A percentile compares a stretch with the other conserved stretches of the same genome.
These are phyloP conservation scores for Microplitis mediator DNA, from an alignment of 1,140 invertebrate species.

Conservation along the genomic window DNA sequence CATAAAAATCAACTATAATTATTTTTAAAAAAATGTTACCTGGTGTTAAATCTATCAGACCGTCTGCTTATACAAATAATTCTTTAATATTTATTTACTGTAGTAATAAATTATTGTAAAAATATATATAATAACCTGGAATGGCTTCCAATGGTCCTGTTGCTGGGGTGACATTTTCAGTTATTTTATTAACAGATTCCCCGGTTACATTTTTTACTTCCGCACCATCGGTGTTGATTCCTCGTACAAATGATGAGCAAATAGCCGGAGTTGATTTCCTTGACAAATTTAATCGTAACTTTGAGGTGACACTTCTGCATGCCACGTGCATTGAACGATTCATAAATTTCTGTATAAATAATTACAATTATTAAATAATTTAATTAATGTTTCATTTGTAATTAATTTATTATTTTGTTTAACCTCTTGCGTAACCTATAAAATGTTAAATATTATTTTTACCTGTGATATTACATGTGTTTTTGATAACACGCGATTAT, in stretches of 20 bases:
- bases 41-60: too few relatives aligned
- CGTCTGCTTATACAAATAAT: too few relatives aligned
- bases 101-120: too few relatives aligned
- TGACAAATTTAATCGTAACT: neutral
- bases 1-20: too few relatives aligned
- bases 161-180: neutral
- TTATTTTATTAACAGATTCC: neutral
- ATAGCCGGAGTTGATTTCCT: conserved; percentile 9
- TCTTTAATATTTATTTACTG: too few relatives aligned
- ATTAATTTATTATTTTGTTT: neutral
- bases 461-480: conserved; percentile 25
- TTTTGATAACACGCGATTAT: conserved; percentile 17
- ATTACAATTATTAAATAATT: neutral
- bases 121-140: too few relatives aligned
- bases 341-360: conserved; percentile 20
- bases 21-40: too few relatives aligned
- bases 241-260: neutral
- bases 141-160: neutral
- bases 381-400: neutral
- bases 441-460: conserved; percentile 2
- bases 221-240: neutral
- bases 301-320: neutral
- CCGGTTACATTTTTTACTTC: neutral
- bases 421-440: conserved; percentile 25
- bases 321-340: conserved; percentile 23